phyloP scores from a whole-genome alignment of 2,888 invertebrate species.

The Rotaria sp. region DNA sequence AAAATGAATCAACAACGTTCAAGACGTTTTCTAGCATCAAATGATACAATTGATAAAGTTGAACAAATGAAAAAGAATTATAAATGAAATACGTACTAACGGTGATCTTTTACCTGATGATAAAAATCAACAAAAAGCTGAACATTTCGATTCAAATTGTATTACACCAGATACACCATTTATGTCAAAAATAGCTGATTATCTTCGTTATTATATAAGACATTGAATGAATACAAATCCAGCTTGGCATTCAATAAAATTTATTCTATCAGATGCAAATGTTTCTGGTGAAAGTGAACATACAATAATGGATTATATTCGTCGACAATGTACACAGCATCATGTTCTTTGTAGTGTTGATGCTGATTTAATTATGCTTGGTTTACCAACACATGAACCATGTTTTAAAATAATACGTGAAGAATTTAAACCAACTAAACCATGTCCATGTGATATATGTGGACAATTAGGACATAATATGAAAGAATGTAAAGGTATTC shows the following conservation, averaged over 20 bases:
- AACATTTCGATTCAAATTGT: slow-evolving; percentile 94
- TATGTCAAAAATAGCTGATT: slow-evolving; percentile 74
- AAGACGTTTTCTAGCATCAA: slow-evolving; percentile 86
- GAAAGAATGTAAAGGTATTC: slow-evolving; percentile 78
- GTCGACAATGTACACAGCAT: slow-evolving; percentile 83
- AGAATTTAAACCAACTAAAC: slow-evolving; percentile 94
- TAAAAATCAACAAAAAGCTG: neutral
- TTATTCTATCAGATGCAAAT: slow-evolving; percentile 91
- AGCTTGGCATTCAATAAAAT: slow-evolving; percentile 83
- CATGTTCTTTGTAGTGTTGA: slow-evolving; percentile 97
- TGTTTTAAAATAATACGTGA: slow-evolving; percentile 98
- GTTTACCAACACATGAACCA: slow-evolving; percentile 93
- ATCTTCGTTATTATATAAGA: slow-evolving; percentile 76
- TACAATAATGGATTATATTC: slow-evolving; percentile 97
- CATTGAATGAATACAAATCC: slow-evolving; percentile 83
- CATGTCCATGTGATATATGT: slow-evolving; percentile 88
- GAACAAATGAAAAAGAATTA: slow-evolving; percentile 51
- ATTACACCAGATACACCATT: slow-evolving; percentile 99
- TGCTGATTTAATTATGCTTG: slow-evolving; percentile 56
- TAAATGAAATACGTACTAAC: slow-evolving; percentile 50
- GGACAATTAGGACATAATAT: slow-evolving; percentile 76
- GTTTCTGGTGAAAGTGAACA: slow-evolving; percentile 80
- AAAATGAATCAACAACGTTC: slow-evolving; percentile 99
- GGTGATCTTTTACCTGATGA: slow-evolving; percentile 56
- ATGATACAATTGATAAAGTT: slow-evolving; percentile 78